These are phyloP conservation scores for Vultur gryphus DNA, from an alignment of 2,797 vertebrate species.

Conservation along the genomic window DNA sequence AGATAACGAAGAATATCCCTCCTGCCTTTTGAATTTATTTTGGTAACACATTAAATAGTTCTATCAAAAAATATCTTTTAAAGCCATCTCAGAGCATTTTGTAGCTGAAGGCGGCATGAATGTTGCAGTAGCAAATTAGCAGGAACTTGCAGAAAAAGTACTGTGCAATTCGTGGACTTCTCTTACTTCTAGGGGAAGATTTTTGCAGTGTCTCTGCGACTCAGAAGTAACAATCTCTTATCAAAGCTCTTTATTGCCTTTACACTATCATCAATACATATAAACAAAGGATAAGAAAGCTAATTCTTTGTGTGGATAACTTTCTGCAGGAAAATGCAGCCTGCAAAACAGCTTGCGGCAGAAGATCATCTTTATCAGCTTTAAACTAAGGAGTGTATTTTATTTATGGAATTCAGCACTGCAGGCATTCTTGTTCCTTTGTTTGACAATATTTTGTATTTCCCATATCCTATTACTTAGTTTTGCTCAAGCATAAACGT, in stretches of 20 bases:
- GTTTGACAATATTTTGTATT: not conserved
- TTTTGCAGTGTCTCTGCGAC: not conserved
- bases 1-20: not conserved
- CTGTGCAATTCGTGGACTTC: not conserved
- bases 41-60: not conserved
- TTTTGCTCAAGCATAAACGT: not conserved
- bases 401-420: slow-evolving; percentile 1
- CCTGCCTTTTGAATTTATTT: not conserved
- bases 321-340: slow-evolving; percentile 31
- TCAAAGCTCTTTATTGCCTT: slow-evolving; percentile 44
- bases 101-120: not conserved
- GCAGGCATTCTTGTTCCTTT: not conserved
- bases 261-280: not conserved
- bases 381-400: not conserved
- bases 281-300: slow-evolving; percentile 55
- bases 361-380: slow-evolving; percentile 1
- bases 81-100: not conserved
- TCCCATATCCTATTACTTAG: not conserved
- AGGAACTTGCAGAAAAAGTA: not conserved
- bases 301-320: slow-evolving; percentile 38
- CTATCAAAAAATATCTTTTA: not conserved
- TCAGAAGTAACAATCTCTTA: slow-evolving; percentile 36
- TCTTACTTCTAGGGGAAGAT: not conserved
- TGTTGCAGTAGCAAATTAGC: not conserved
- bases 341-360: not conserved